phyloP scores from a whole-genome alignment of 2,888 invertebrate genomes.

The Pyrrhosoma nymphula region DNA sequence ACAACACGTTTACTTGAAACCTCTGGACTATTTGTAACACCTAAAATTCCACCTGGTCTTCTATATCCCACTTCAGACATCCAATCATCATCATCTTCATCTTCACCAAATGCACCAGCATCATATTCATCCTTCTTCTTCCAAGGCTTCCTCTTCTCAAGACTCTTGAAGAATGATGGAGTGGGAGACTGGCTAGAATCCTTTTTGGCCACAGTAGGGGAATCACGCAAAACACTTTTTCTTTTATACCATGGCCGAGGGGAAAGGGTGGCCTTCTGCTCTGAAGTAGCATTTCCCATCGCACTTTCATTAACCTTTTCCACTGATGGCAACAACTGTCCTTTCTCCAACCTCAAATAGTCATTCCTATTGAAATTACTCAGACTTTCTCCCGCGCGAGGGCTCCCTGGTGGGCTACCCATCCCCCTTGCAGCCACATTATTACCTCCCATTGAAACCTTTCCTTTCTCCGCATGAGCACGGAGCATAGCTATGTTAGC shows the following conservation, averaged over 20 bases:
- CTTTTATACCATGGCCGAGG: constrained; percentile 86
- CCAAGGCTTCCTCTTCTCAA: constrained; percentile 71
- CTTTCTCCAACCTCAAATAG: constrained; percentile 48
- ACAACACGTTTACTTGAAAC: constrained; percentile 69
- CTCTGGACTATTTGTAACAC: constrained; percentile 56
- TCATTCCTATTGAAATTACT: constrained; percentile 18
- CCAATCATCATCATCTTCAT: constrained; percentile 74
- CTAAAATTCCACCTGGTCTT: constrained; percentile 74
- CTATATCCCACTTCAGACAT: constrained; percentile 81
- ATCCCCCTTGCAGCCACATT: constrained; percentile 48
- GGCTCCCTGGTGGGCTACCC: constrained; percentile 61
- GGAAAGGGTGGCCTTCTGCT: constrained; percentile 76
- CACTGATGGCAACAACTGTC: constrained; percentile 17
- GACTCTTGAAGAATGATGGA: constrained; percentile 70
- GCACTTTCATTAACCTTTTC: constrained; percentile 37
- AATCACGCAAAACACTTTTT: constrained; percentile 70
- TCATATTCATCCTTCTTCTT: constrained; percentile 70
- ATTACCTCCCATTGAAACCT: constrained; percentile 67
- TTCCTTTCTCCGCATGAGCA: constrained; percentile 71
- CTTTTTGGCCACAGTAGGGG: constrained; percentile 37
- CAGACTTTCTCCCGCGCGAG: neutral
- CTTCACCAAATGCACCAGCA: constrained; percentile 41
- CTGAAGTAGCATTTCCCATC: constrained; percentile 53
- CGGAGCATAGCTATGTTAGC: constrained; percentile 73
- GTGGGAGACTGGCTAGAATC: constrained; percentile 33